Evolutionary conservation across 2,888 invertebrate genomes (phyloP).

Genomic region (Drosophila mettleri): DNA sequence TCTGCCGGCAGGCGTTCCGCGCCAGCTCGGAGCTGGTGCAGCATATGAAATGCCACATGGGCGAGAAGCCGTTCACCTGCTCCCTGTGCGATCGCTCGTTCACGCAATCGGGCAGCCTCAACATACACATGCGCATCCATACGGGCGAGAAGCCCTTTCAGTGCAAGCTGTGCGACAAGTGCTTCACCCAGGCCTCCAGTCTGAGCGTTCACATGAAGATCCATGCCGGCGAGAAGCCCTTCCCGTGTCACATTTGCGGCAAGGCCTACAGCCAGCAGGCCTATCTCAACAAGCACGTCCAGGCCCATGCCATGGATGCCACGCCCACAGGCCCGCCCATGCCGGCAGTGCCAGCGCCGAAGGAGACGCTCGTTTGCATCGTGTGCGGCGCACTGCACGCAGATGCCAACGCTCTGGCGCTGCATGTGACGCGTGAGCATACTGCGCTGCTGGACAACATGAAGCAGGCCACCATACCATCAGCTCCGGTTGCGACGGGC

Average conservation of each 20-base stretch:
- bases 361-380: constrained; percentile 82
- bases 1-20: constrained; percentile 83
- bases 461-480: constrained; percentile 55
- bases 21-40: constrained; percentile 85
- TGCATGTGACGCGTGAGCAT: constrained; percentile 83
- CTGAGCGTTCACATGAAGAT: constrained; percentile 85
- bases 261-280: constrained; percentile 84
- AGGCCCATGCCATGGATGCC: constrained; percentile 73
- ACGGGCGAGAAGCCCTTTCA: constrained; percentile 85
- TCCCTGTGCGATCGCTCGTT: constrained; percentile 85
- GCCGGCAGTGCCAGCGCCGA: constrained; percentile 20
- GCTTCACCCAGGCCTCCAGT: constrained; percentile 85
- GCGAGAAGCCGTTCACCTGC: constrained; percentile 85
- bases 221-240: constrained; percentile 83
- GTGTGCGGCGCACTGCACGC: constrained; percentile 83
- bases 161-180: constrained; percentile 84
- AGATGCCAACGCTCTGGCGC: constrained; percentile 81
- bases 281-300: constrained; percentile 83
- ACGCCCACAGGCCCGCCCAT: constrained; percentile 14
- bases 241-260: constrained; percentile 82
- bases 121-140: constrained; percentile 85
- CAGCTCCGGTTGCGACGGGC: constrained; percentile 15
- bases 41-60: constrained; percentile 85
- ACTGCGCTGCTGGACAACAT: constrained; percentile 82
- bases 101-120: constrained; percentile 84